These are phyloP conservation scores for Dolichotis patagonum DNA, from an alignment of 2,113 vertebrate genomes.

Conservation along the genomic window DNA sequence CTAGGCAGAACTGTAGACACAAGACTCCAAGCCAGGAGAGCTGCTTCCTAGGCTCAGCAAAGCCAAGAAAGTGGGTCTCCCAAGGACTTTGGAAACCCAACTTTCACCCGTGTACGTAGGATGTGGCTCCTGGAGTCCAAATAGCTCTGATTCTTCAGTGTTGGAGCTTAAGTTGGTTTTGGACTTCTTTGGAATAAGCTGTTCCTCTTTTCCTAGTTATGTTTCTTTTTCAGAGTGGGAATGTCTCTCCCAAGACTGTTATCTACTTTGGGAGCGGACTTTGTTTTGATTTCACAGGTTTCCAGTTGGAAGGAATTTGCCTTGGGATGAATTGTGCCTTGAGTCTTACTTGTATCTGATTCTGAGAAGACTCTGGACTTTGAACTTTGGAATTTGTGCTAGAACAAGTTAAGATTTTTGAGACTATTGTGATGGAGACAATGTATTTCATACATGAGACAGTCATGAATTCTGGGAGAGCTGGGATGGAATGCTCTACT, in stretches of 20 bases:
- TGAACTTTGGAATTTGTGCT: not conserved
- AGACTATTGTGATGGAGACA: not conserved
- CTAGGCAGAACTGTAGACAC: not conserved
- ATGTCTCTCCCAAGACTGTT: too few species aligned
- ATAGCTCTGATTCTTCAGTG: not conserved
- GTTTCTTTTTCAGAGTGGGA: not conserved
- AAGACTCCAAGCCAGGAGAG: not conserved
- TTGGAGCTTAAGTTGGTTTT: too few species aligned
- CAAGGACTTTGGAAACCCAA: not conserved
- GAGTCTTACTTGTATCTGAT: not conserved
- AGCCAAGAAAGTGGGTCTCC: not conserved
- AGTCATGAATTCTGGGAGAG: not conserved
- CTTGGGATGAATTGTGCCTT: not conserved
- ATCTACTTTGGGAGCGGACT: not conserved
- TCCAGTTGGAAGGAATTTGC: not conserved
- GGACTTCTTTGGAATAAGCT: not conserved
- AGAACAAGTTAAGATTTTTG: not conserved
- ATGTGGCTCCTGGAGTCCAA: not conserved
- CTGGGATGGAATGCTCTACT: not conserved
- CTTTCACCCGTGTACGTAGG: not conserved
- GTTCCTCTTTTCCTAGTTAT: too few species aligned
- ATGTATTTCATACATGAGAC: not conserved
- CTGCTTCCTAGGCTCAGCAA: not conserved
- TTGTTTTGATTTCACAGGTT: not conserved
- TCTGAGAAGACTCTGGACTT: not conserved